Evolutionary conservation across 2,113 vertebrate species (phyloP).

Genomic region (Ciconia boyciana): DNA sequence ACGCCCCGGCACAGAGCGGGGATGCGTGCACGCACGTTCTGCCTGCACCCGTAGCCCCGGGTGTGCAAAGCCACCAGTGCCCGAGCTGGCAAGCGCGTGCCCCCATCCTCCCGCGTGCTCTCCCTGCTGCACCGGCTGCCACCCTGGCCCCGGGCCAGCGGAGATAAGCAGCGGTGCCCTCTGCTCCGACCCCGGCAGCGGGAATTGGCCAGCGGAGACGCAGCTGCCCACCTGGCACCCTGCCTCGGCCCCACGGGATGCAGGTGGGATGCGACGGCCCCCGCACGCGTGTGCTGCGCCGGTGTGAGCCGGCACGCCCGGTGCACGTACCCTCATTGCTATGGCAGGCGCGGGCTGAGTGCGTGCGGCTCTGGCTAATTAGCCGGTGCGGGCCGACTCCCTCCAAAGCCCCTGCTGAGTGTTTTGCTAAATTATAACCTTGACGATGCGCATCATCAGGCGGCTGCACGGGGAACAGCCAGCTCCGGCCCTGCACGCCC

Average conservation of each 20-base stretch:
- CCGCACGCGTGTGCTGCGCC: rapidly evolving
- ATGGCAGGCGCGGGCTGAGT: background rate
- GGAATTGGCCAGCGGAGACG: background rate
- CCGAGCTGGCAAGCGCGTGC: rapidly evolving
- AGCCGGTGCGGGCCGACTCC: background rate
- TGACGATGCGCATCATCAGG: constrained; percentile 11
- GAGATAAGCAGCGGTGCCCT: background rate
- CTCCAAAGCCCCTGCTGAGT: constrained; percentile 2
- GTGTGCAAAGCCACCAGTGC: rapidly evolving
- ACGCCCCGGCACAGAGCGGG: rapidly evolving
- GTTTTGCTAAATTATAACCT: constrained; percentile 41
- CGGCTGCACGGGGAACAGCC: background rate
- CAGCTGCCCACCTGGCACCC: background rate
- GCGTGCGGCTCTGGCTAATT: background rate
- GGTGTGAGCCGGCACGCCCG: rapidly evolving
- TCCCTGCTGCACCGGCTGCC: rapidly evolving
- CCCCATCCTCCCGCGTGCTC: background rate
- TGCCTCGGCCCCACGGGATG: rapidly evolving
- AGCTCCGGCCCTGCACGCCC: rapidly evolving
- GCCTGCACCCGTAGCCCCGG: background rate
- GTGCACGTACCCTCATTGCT: background rate
- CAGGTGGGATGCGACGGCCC: rapidly evolving
- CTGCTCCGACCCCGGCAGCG: background rate
- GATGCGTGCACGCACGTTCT: background rate
- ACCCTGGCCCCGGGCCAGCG: no score